Conservation (phyloP, 1,140 invertebrate species). For the Pemphigus obesinymphae region DNA sequence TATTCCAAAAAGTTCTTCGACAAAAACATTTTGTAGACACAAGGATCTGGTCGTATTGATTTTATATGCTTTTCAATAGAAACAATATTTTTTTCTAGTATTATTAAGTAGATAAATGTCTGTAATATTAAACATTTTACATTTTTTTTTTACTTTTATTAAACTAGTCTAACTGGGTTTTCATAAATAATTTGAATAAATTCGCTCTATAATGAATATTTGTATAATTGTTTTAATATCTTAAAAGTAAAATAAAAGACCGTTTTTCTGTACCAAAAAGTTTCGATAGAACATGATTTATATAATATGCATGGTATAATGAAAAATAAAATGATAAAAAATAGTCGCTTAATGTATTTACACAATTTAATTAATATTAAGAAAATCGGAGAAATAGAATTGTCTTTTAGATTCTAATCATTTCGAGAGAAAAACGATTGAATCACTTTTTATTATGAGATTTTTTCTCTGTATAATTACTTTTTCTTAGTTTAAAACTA, state of each 20-base stretch:
- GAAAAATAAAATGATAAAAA: neutral
- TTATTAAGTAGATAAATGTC: neutral
- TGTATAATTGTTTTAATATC: neutral
- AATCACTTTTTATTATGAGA: neutral
- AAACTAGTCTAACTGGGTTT: neutral
- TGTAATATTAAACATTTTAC: neutral
- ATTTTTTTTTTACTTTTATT: neutral
- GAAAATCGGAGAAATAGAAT: neutral
- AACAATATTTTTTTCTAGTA: neutral
- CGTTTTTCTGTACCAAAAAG: neutral
- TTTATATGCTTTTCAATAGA: neutral
- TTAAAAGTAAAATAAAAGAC: neutral
- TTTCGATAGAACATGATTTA: neutral
- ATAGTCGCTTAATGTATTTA: neutral
- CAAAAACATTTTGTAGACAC: neutral
- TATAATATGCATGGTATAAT: neutral
- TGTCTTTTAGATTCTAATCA: neutral
- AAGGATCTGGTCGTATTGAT: neutral
- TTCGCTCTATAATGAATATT: neutral
- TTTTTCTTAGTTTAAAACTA: too few species aligned
- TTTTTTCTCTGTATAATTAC: neutral
- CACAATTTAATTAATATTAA: neutral
- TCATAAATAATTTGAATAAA: neutral
- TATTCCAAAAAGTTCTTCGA: conserved; percentile 15
- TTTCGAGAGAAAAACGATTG: neutral